Conservation (phyloP, 2,888 invertebrate genomes). For the Erebia aethiops region DNA sequence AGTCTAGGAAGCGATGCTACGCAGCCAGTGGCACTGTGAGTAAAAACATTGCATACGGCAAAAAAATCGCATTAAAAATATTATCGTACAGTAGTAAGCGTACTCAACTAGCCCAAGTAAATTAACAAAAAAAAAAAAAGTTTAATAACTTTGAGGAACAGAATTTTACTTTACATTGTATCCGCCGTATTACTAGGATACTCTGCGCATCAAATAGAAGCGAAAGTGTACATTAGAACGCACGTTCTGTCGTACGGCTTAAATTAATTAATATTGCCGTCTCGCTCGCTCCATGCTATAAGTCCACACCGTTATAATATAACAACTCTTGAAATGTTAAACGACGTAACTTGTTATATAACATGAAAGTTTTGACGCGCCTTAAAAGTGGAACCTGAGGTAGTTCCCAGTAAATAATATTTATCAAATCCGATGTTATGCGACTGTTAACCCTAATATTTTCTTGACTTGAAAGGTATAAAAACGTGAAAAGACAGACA, state of each 20-base stretch:
- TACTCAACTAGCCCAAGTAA: conserved; percentile 73
- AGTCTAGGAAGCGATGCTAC: background rate
- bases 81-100: conserved; percentile 76
- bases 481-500: background rate
- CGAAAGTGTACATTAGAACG: background rate
- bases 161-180: conserved; percentile 54
- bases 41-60: conserved; percentile 60
- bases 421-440: background rate
- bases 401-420: no score
- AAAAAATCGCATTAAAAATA: conserved; percentile 52
- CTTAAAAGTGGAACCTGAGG: background rate
- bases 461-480: background rate
- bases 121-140: conserved; percentile 60
- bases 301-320: background rate
- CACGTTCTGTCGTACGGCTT: background rate
- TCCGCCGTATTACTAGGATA: conserved; percentile 34
- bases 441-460: background rate
- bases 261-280: background rate
- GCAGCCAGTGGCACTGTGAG: conserved; percentile 43
- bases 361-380: background rate
- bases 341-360: background rate
- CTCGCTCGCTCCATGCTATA: background rate
- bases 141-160: conserved; percentile 65
- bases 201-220: conserved; percentile 3
- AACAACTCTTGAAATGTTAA: background rate